A percentile compares a stretch with the other conserved stretches of the same genome.
phyloP scores from a whole-genome alignment of 2,888 invertebrate genomes.

The Biston stratarius region DNA sequence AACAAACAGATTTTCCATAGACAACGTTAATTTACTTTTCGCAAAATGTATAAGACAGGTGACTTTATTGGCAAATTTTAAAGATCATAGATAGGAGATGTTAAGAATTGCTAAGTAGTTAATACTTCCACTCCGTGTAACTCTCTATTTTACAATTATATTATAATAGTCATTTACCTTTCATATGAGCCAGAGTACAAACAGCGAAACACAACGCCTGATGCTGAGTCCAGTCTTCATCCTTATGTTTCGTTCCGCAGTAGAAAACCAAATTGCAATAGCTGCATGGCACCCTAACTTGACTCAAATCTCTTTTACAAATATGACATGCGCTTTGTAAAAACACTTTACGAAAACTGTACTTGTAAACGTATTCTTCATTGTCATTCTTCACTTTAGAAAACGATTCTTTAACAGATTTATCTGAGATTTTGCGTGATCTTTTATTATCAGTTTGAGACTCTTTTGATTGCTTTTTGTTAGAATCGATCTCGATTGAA shows the following conservation, averaged over 20 bases:
- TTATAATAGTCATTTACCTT: slow-evolving; percentile 69
- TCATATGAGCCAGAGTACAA: slow-evolving; percentile 84
- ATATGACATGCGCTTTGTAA: slow-evolving; percentile 86
- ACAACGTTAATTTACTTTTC: too few species aligned
- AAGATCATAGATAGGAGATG: too few species aligned
- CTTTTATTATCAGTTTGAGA: slow-evolving; percentile 67
- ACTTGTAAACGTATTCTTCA: slow-evolving; percentile 88
- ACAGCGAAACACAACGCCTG: slow-evolving; percentile 87
- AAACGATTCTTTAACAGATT: slow-evolving; percentile 57
- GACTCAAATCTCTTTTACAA: slow-evolving; percentile 73
- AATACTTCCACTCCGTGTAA: too few species aligned
- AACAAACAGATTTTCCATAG: too few species aligned
- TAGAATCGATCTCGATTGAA: slow-evolving; percentile 62
- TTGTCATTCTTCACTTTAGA: slow-evolving; percentile 81
- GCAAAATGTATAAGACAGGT: too few species aligned
- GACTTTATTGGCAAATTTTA: too few species aligned
- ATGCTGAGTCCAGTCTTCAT: slow-evolving; percentile 86
- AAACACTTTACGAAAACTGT: slow-evolving; percentile 88
- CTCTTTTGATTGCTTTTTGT: slow-evolving; percentile 62
- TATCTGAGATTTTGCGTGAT: slow-evolving; percentile 53
- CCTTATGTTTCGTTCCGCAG: slow-evolving; percentile 87
- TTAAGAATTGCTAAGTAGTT: too few species aligned
- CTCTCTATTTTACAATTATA: too few species aligned
- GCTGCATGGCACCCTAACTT: slow-evolving; percentile 67
- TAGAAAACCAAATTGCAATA: slow-evolving; percentile 88